Conservation (phyloP, 2,888 invertebrate species). For the Brachyopa scutellaris region DNA sequence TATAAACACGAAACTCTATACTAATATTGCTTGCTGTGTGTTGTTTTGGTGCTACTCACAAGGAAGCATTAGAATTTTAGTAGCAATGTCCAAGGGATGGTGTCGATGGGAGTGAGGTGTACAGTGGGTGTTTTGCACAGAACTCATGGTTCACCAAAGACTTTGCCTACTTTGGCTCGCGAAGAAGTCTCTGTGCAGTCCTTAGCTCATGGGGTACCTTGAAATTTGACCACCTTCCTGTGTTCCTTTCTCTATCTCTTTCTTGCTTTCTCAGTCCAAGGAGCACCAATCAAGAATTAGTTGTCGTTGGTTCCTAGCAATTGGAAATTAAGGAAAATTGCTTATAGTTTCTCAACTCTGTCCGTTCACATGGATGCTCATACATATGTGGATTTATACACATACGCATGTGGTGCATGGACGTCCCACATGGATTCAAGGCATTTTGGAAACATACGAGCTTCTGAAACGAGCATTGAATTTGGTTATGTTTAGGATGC, state of each 20-base stretch:
- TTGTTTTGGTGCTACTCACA: conserved; percentile 52
- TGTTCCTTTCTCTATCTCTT: conserved; percentile 29
- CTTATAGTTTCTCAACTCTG: conserved; percentile 46
- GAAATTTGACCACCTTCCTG: conserved; percentile 55
- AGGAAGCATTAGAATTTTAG: conserved; percentile 61
- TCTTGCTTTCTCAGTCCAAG: conserved; percentile 55
- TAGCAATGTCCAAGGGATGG: conserved; percentile 30
- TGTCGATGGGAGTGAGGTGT: conserved; percentile 35
- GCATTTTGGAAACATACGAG: not conserved
- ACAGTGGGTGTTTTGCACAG: conserved; percentile 29
- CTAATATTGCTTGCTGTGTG: conserved; percentile 60
- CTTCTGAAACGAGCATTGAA: conserved; percentile 7
- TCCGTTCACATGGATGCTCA: not conserved
- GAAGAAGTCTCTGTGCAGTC: conserved; percentile 49
- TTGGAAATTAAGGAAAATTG: conserved; percentile 71
- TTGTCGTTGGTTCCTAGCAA: conserved; percentile 57
- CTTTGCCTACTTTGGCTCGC: conserved; percentile 55
- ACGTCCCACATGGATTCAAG: conserved; percentile 8
- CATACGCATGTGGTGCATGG: conserved; percentile 2
- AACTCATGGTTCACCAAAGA: conserved; percentile 44
- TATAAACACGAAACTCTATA: conserved; percentile 67
- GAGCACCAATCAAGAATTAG: conserved; percentile 73
- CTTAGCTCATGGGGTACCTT: conserved; percentile 64
- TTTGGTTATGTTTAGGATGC: conserved; percentile 28
- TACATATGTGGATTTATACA: not conserved